phyloP scores from a whole-genome alignment of 2,113 vertebrate species.

The Nestor notabilis region DNA sequence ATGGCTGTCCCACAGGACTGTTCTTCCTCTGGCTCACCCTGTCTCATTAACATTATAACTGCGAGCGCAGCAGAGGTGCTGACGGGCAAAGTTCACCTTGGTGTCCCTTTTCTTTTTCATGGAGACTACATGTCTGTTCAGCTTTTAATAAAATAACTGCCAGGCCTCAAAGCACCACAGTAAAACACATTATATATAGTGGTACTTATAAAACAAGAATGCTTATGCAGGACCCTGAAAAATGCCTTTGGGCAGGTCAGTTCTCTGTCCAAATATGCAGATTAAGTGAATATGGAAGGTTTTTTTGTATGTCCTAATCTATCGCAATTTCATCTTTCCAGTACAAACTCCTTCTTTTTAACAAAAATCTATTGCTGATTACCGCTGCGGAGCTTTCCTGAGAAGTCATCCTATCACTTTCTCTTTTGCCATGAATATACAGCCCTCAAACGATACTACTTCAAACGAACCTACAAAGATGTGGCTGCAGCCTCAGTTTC shows the following conservation, averaged over 20 bases:
- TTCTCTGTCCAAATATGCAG: neutral
- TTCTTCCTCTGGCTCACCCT: conserved; percentile 32
- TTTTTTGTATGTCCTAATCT: neutral
- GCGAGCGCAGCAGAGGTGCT: neutral
- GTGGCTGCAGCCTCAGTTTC: neutral
- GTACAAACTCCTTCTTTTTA: neutral
- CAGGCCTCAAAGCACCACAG: neutral
- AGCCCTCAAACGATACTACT: neutral
- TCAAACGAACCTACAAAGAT: neutral
- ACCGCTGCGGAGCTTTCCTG: neutral
- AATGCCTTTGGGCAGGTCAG: neutral
- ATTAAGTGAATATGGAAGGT: neutral
- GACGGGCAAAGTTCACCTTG: neutral
- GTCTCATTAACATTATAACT: conserved; percentile 6
- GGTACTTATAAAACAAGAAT: neutral
- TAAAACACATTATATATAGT: neutral
- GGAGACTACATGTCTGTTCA: conserved; percentile 27
- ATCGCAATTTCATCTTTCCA: neutral
- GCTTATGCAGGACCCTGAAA: neutral
- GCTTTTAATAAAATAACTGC: conserved; percentile 17
- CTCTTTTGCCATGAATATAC: neutral
- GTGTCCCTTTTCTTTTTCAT: neutral
- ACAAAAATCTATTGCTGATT: neutral
- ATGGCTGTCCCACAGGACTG: neutral
- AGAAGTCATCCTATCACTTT: neutral